Evolutionary conservation across 2,888 invertebrate species (phyloP).

Genomic region (Agrochola lota): DNA sequence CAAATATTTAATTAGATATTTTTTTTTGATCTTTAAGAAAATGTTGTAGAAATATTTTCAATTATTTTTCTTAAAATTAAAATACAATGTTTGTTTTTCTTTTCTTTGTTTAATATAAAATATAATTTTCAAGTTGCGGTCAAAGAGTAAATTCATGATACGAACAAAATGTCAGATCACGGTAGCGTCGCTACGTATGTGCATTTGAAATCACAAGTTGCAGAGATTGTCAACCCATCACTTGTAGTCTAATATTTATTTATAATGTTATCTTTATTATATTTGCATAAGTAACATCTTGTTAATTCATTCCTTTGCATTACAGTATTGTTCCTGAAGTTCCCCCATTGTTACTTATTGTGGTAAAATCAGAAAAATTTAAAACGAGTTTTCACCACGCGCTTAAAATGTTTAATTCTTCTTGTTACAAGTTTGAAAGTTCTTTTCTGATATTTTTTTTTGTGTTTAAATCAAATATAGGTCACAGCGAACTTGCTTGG

Average conservation of each 20-base stretch:
- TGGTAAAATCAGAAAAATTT: not conserved
- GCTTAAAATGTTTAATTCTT: not conserved
- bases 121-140: not conserved
- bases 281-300: constrained; percentile 1
- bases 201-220: constrained; percentile 7
- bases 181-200: constrained; percentile 9
- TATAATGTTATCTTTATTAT: constrained; percentile 10
- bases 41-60: not conserved
- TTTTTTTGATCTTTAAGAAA: not conserved
- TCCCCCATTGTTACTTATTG: not conserved
- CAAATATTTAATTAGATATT: not conserved
- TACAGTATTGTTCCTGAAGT: not conserved
- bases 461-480: not conserved
- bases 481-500: not conserved
- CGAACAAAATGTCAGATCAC: not conserved
- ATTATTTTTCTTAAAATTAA: no score
- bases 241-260: not conserved
- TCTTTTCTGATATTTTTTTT: no score
- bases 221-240: constrained; percentile 26
- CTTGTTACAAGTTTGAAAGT: not conserved
- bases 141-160: not conserved
- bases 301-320: constrained; percentile 3
- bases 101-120: not conserved
- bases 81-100: not conserved
- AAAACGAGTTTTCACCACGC: not conserved